Percentiles rank a stretch among this genome's conserved stretches.
These are phyloP conservation scores for Acromyrmex charruanus DNA, from an alignment of 1,140 invertebrate species.

Conservation along the genomic window DNA sequence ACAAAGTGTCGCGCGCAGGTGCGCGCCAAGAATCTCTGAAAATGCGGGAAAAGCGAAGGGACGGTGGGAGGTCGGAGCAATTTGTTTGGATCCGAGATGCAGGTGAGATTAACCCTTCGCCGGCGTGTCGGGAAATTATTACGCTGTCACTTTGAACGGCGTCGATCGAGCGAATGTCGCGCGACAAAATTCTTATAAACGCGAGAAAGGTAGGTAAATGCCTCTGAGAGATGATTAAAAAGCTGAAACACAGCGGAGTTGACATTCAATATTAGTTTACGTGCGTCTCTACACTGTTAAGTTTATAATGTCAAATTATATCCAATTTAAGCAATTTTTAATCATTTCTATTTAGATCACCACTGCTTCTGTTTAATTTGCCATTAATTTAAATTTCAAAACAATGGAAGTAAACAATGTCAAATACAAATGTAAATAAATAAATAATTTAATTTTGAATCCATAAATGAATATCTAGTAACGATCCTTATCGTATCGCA, in stretches of 20 bases:
- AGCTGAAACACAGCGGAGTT: neutral
- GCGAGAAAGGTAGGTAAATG: neutral
- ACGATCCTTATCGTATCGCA: too few species aligned
- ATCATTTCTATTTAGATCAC: too few species aligned
- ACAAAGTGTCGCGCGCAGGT: conserved; percentile 54
- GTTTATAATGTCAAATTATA: too few species aligned
- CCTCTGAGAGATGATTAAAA: conserved; percentile 20
- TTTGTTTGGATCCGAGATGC: conserved; percentile 52
- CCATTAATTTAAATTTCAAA: too few species aligned
- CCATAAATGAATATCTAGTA: too few species aligned
- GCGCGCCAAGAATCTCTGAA: conserved; percentile 53
- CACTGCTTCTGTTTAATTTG: too few species aligned
- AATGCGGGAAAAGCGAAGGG: conserved; percentile 25
- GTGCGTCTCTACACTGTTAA: neutral
- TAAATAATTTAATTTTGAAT: too few species aligned
- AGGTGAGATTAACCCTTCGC: conserved; percentile 46
- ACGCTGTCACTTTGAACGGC: conserved; percentile 35
- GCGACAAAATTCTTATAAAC: conserved; percentile 18
- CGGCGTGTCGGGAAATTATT: conserved; percentile 33
- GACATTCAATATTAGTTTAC: neutral
- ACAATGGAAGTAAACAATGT: too few species aligned
- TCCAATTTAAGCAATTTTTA: too few species aligned
- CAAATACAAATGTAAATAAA: too few species aligned
- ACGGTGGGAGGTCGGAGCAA: neutral
- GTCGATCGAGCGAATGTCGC: conserved; percentile 14